Percentiles rank a stretch among this genome's conserved stretches.
Evolutionary conservation across 2,113 vertebrate genomes (phyloP).

Genomic region (Hippocampus comes): DNA sequence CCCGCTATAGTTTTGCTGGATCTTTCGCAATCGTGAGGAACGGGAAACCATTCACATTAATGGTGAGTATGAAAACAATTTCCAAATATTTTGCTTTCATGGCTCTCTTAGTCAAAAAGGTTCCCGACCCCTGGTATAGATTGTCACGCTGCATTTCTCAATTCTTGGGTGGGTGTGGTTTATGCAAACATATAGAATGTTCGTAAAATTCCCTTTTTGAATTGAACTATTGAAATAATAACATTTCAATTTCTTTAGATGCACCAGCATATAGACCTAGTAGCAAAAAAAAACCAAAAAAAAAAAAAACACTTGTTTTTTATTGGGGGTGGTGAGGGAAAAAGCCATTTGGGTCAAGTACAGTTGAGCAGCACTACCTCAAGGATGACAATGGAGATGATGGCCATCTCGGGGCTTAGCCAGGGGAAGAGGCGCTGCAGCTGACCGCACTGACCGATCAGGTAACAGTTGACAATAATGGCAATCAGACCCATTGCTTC

Average conservation of each 20-base stretch:
- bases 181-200: no score
- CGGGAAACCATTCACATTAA: no score
- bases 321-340: conserved; percentile 3
- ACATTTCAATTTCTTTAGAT: background rate
- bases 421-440: conserved; percentile 92
- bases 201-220: no score
- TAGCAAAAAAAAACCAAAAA: background rate
- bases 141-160: no score
- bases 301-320: background rate
- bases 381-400: conserved; percentile 93
- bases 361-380: conserved; percentile 75
- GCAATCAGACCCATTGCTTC: conserved; percentile 93
- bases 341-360: background rate
- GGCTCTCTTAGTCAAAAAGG: no score
- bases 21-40: no score
- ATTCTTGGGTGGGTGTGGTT: no score
- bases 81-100: no score
- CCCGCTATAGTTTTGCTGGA: no score
- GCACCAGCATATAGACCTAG: background rate
- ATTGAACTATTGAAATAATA: no score
- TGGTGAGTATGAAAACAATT: no score
- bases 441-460: conserved; percentile 97
- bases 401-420: conserved; percentile 93
- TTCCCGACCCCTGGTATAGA: no score
- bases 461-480: conserved; percentile 95